Conservation (phyloP, 2,113 vertebrate species). For the Numida meleagris region DNA sequence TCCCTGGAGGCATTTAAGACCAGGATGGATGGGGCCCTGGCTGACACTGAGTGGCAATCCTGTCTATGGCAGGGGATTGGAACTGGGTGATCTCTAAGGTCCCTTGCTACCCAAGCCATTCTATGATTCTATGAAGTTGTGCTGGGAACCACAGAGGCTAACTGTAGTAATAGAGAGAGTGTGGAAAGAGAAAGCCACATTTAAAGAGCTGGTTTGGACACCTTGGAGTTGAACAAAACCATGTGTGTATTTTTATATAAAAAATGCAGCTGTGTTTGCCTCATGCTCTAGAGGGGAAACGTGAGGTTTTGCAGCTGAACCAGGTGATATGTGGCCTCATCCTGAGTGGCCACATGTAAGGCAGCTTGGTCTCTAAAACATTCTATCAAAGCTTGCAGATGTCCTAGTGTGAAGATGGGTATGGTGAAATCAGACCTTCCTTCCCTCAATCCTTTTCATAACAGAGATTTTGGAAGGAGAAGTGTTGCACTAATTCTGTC, state of each 20-base stretch:
- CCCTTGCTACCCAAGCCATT: too few species aligned
- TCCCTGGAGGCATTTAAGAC: too few species aligned
- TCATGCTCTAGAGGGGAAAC: not conserved
- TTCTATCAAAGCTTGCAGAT: not conserved
- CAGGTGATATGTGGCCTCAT: fast-evolving
- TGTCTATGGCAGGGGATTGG: too few species aligned
- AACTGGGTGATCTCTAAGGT: too few species aligned
- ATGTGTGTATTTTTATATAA: not conserved
- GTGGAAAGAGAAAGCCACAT: not conserved
- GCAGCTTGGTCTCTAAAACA: not conserved
- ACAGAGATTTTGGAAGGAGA: not conserved
- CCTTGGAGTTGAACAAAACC: not conserved
- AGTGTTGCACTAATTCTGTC: not conserved
- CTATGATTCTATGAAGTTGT: not conserved
- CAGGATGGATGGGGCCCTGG: too few species aligned
- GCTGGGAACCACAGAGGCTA: not conserved
- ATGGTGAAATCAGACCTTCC: not conserved
- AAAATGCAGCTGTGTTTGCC: not conserved
- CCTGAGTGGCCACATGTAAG: not conserved
- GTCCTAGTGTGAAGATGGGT: not conserved
- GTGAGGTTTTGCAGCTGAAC: not conserved
- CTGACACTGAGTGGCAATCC: too few species aligned
- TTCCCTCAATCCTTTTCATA: not conserved
- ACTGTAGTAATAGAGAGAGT: not conserved
- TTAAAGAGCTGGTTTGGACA: not conserved